These are phyloP conservation scores for Sialia sialis DNA, from an alignment of 2,113 vertebrate species.

Conservation along the genomic window DNA sequence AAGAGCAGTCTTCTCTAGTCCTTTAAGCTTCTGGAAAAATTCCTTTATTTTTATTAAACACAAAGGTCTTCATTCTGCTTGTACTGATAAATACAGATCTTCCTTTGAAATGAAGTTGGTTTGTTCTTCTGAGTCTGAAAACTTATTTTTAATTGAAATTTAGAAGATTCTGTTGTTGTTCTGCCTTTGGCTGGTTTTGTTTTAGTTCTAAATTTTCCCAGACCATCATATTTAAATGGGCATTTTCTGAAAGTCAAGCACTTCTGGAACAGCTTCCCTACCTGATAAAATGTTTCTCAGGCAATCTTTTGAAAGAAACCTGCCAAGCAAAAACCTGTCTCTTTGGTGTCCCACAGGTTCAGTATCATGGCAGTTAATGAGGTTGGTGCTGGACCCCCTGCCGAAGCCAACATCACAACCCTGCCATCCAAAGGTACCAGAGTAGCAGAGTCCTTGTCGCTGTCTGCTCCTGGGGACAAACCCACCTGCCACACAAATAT, in stretches of 20 bases:
- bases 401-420: conserved; percentile 68
- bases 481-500: neutral
- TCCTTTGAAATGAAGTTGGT: neutral
- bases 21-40: neutral
- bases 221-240: neutral
- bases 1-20: neutral
- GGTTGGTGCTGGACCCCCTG: conserved; percentile 70
- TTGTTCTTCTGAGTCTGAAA: neutral
- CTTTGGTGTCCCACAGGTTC: conserved; percentile 62
- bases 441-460: neutral
- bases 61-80: neutral
- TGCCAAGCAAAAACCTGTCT: neutral
- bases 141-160: neutral
- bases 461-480: neutral
- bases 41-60: neutral
- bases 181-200: neutral
- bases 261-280: neutral
- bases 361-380: conserved; percentile 74
- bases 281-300: neutral
- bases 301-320: neutral
- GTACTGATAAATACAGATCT: neutral
- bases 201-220: neutral
- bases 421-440: conserved; percentile 56
- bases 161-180: neutral
- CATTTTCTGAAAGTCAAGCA: neutral